A percentile compares a stretch with the other conserved stretches of the same genome.
phyloP scores from a whole-genome alignment of 1,140 invertebrate genomes.

The Wiebesia pumilae region DNA sequence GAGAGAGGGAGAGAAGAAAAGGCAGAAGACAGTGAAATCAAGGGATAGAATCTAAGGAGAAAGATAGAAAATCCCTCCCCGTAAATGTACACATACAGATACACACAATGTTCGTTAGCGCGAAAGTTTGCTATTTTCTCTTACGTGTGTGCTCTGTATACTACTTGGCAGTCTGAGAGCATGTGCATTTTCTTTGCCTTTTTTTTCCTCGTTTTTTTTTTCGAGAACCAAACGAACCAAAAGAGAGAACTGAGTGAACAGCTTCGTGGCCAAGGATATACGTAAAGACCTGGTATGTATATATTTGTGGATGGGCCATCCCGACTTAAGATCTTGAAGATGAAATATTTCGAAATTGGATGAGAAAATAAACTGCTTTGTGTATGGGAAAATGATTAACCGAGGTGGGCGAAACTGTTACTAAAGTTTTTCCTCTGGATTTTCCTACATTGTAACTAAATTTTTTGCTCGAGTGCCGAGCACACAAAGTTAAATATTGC shows the following conservation, averaged over 20 bases:
- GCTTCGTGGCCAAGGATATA: background rate
- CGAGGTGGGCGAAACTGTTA: background rate
- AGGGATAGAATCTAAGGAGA: background rate
- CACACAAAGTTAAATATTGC: background rate
- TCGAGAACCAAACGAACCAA: slow-evolving; percentile 37
- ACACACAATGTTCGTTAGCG: slow-evolving; percentile 44
- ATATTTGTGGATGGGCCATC: background rate
- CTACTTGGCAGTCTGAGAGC: slow-evolving; percentile 22
- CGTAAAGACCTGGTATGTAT: background rate
- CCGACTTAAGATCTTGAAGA: background rate
- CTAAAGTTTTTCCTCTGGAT: background rate
- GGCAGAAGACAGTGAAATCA: background rate
- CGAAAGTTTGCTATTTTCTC: slow-evolving; percentile 41
- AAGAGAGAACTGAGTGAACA: slow-evolving; percentile 21
- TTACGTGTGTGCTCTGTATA: background rate
- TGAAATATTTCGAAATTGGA: background rate
- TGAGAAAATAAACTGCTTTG: background rate
- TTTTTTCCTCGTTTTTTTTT: slow-evolving; percentile 31
- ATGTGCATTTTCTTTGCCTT: background rate
- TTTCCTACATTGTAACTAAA: background rate
- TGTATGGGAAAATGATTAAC: background rate
- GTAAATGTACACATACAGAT: background rate
- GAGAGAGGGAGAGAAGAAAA: background rate
- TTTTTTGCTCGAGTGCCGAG: too few relatives aligned
- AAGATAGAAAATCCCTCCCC: slow-evolving; percentile 10